Base-by-base conservation (phyloP, 1,140 invertebrate species). In the Panagrolaimus sp. region DNA sequence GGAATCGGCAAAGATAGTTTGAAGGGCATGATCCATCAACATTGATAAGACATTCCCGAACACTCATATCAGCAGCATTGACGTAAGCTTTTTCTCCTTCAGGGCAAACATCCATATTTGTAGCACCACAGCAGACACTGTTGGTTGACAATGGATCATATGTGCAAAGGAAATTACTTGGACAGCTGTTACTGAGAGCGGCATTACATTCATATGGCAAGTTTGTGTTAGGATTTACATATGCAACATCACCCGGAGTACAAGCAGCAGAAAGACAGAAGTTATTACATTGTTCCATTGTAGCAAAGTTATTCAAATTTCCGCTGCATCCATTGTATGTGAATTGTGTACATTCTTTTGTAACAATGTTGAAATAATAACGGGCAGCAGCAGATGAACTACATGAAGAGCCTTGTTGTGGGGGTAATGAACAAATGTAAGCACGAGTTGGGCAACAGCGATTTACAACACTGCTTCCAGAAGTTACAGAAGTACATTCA, bases 291-390 rank as follows among this genome's bases (percentile, higher is more conserved):
- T 81, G 73, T 62, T 82, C 79, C 43, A 81, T 24, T 0, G 78
- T 83, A 28, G 73, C 76, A 68, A 81, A 81, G 58, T 81, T 81
- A 75, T 79, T 78, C 1, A 77, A 62, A 46, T 80, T 76, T 28
- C 80, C 80, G 62, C 68, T 76, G 70, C 80, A 82, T 45, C 80
- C 80, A 67, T 82, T 80, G 76, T 83, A 82, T 12, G 79, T 83
- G 67, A 82, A 82, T 69, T 79, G 81, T 7, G 79, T 83, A 71
- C 80, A 81, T 48, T 83, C 79, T 65, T 79, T 79, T 43, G 77
- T 83, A 43, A 83, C 81, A 62, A 82, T 83, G 65, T 82, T 82
- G 73, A 83, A 82, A 52, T 82, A 82, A 67, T 78, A 79, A 15
- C 79, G 64, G 48, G 78, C 71, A 1, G 81, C 73, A 24, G 79